Conservation (phyloP, 2,888 invertebrate genomes). For the Tetheella fluctuosa region DNA sequence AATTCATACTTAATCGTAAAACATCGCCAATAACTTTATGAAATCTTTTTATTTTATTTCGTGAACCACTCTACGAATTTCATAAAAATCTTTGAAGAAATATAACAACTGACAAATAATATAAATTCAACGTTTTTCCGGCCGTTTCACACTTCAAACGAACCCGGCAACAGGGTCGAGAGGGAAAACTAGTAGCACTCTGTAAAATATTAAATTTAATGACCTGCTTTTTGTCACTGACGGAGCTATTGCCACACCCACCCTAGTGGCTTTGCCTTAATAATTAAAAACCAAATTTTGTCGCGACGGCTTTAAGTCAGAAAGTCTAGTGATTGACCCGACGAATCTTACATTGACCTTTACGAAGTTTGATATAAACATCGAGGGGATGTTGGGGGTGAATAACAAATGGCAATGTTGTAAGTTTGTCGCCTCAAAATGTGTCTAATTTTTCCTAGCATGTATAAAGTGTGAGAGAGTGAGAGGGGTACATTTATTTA, state of each 20-base stretch:
- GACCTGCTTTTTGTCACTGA: slow-evolving; percentile 62
- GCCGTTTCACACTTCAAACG: slow-evolving; percentile 6
- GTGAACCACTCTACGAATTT: no score
- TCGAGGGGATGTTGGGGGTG: neutral
- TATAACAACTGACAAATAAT: slow-evolving; percentile 11
- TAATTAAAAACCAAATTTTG: slow-evolving; percentile 57
- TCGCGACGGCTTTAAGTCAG: slow-evolving; percentile 21
- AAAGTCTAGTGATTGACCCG: slow-evolving; percentile 22
- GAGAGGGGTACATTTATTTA: no score
- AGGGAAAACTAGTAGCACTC: slow-evolving; percentile 50
- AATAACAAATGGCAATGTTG: neutral
- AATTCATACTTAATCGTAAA: no score
- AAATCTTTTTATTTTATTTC: neutral
- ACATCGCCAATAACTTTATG: no score
- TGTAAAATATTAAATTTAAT: slow-evolving; percentile 72
- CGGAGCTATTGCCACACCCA: slow-evolving; percentile 38
- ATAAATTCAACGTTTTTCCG: slow-evolving; percentile 10
- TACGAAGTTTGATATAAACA: slow-evolving; percentile 11
- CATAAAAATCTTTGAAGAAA: neutral
- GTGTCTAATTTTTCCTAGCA: neutral
- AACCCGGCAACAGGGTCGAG: slow-evolving; percentile 51
- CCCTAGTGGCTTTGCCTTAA: slow-evolving; percentile 46
- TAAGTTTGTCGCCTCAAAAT: neutral
- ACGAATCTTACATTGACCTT: slow-evolving; percentile 14
- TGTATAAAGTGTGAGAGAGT: neutral